These are phyloP conservation scores for Agrilus mali DNA, from an alignment of 2,888 invertebrate species.

Conservation along the genomic window DNA sequence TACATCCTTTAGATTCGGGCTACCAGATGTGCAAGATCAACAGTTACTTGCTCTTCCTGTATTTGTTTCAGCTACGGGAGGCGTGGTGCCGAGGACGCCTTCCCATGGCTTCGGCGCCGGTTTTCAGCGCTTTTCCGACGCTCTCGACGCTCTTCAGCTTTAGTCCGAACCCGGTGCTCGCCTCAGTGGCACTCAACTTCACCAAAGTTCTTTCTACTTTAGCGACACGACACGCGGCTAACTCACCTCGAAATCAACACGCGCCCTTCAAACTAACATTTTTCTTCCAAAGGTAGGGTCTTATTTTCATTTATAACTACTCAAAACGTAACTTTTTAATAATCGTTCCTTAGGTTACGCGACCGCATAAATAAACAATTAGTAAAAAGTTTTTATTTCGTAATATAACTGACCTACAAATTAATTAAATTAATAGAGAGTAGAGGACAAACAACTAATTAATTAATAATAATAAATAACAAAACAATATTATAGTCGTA, in stretches of 20 bases:
- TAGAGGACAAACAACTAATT: no score
- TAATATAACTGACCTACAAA: no score
- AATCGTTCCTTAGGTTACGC: neutral
- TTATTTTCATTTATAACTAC: neutral
- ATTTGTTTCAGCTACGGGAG: conserved; percentile 32
- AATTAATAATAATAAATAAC: no score
- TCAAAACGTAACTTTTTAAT: neutral
- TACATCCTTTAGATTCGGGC: conserved; percentile 22
- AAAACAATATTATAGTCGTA: no score
- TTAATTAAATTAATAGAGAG: no score
- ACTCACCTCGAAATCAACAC: conserved; percentile 5
- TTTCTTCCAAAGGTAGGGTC: conserved; percentile 1
- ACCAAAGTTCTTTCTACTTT: conserved; percentile 12
- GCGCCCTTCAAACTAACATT: conserved; percentile 3
- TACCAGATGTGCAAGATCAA: conserved; percentile 30
- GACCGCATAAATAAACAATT: no score
- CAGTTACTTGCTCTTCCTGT: conserved; percentile 33
- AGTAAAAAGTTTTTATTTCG: no score
- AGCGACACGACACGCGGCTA: conserved; percentile 9
- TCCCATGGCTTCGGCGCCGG: conserved; percentile 27
- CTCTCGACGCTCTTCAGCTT: conserved; percentile 1
- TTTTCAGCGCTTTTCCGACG: conserved; percentile 16
- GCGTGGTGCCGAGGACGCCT: conserved; percentile 30
- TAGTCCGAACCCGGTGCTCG: no score
- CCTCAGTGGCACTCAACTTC: conserved; percentile 8